Percentiles rank a stretch among this genome's conserved stretches.
Conservation (phyloP, 2,113 vertebrate species). For the Circaetus cinerascens region DNA sequence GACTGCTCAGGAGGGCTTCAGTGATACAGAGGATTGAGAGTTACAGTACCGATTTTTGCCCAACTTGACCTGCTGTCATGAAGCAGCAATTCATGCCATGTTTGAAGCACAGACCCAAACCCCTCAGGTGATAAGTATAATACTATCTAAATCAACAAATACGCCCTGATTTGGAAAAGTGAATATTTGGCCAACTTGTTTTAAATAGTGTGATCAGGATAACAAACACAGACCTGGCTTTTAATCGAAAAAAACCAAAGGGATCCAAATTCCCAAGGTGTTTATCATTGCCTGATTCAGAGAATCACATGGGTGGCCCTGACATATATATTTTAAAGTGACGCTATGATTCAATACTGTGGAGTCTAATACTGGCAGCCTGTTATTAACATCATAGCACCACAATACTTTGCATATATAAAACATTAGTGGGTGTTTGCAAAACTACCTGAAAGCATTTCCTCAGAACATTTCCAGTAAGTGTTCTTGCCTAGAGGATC, state of each 20-base stretch:
- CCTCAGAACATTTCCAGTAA: not conserved
- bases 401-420: not conserved
- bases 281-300: not conserved
- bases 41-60: fast-evolving
- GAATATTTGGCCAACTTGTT: not conserved
- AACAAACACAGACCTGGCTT: not conserved
- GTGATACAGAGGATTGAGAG: not conserved
- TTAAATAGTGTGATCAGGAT: not conserved
- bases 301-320: not conserved
- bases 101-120: not conserved
- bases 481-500: not conserved
- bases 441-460: not conserved
- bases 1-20: not conserved
- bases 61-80: not conserved
- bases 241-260: not conserved
- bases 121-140: not conserved
- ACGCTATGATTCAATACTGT: conserved; percentile 38
- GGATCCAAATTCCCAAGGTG: not conserved
- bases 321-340: not conserved
- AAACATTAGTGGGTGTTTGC: conserved; percentile 8
- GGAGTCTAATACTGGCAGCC: not conserved
- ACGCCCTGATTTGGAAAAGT: not conserved
- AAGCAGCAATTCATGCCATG: not conserved
- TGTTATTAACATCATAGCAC: conserved; percentile 39
- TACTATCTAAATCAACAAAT: not conserved